Base-by-base conservation (phyloP, 1,140 invertebrate species). In the Antheraea mylitta region DNA sequence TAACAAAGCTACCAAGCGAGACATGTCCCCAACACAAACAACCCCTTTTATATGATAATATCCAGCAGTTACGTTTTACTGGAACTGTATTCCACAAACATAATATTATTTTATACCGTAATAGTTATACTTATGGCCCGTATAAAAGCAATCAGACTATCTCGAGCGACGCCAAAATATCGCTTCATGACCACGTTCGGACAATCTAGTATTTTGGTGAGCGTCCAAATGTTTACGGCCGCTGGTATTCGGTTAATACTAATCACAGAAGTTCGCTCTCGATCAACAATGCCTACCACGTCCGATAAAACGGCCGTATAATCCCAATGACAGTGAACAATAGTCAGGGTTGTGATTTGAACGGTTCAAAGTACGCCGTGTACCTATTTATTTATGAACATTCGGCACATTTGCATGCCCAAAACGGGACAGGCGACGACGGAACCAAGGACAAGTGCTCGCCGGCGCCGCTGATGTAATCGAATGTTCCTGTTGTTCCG, bases 331-430 rank as follows among this genome's bases (percentile, higher is more conserved):
- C 87, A 78, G 68, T 64, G 84, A 80, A 90, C 89, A 91, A 91
- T 89, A 82, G 85, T 78, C 78, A 75, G 78, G 80, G 88, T 78
- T 30, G 80, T 80, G 77, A 87, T 90, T 91, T 88, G 87, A 80
- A 89, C 89, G 73, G 77, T 72, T 74, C 73, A 74, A 65, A 77
- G 71, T 76, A 78, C 71, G 75, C 71, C 73, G 73, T 81, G 73
- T 81, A 75, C 69, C 63, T 69, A 71, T 71, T 48, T 73, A 76
- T 63, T 73, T 74, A 72, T 72, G 75, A 74, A 83, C 76, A 87
- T 87, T 87, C 80, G 80, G 81, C 73, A 81, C 89, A 88, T 90
- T 91, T 86, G 80, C 82, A 90, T 87, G 81, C 77, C 87, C 79
- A 78, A 87, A 87, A 81, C 78, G 75, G 78, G 74, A 68, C 68